A percentile compares a stretch with the other conserved stretches of the same genome.
phyloP scores from a whole-genome alignment of 2,797 vertebrate genomes.

The Echeneis naucrates region DNA sequence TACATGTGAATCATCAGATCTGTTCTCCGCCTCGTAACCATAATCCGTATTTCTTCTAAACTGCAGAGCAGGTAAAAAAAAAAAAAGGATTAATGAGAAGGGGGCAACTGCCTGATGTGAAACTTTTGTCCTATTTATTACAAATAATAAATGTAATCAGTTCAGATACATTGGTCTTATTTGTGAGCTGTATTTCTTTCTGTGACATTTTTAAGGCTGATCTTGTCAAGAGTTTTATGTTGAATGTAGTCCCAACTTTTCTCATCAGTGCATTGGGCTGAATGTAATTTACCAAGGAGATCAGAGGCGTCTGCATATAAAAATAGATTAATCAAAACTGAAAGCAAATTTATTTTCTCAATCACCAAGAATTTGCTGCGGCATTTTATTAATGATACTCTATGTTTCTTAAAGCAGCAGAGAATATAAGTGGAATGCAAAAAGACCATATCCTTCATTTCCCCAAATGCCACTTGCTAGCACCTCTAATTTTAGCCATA shows the following conservation, averaged over 20 bases:
- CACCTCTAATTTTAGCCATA: not conserved
- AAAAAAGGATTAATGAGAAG: too few relatives aligned
- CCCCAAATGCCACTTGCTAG: not conserved
- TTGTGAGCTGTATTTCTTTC: slow-evolving; percentile 9
- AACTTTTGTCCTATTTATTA: slow-evolving; percentile 29
- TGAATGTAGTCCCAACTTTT: slow-evolving; percentile 14
- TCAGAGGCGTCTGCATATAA: slow-evolving; percentile 1
- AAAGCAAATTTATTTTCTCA: slow-evolving; percentile 5
- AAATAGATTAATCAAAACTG: slow-evolving; percentile 15
- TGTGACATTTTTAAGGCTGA: slow-evolving; percentile 35
- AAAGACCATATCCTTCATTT: not conserved
- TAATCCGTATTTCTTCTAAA: slow-evolving; percentile 45
- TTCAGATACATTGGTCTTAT: not conserved
- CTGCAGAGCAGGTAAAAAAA: slow-evolving; percentile 19
- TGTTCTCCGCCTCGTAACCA: slow-evolving; percentile 26
- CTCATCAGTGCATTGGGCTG: slow-evolving; percentile 25
- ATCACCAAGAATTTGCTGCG: not conserved
- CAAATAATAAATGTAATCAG: slow-evolving; percentile 13
- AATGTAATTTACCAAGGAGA: slow-evolving; percentile 27
- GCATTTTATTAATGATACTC: not conserved
- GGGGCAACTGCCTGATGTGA: slow-evolving; percentile 19
- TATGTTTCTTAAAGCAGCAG: not conserved
- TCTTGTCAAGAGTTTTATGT: slow-evolving; percentile 16
- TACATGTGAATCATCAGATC: slow-evolving; percentile 26
- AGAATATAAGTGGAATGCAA: too few relatives aligned